A percentile compares a stretch with the other conserved stretches of the same genome.
These are phyloP conservation scores for Aphelenchoides fujianensis DNA, from an alignment of 1,140 invertebrate genomes.

Conservation along the genomic window DNA sequence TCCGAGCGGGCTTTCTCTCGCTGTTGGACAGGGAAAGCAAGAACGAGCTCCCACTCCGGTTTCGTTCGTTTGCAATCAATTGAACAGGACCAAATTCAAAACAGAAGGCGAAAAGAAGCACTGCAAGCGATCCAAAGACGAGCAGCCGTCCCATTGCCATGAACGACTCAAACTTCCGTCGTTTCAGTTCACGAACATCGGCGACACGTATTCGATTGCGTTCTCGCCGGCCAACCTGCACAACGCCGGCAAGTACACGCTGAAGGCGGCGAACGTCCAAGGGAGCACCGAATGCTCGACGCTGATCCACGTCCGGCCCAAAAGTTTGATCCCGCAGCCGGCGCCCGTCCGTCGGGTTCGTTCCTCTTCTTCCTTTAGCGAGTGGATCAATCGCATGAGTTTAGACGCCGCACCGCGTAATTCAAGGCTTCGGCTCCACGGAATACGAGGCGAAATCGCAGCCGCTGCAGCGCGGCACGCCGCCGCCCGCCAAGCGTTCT, in stretches of 20 bases:
- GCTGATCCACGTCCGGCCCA: conserved; percentile 54
- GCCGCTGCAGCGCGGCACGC: conserved; percentile 37
- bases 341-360: background rate
- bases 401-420: conserved; percentile 18
- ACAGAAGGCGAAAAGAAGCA: no score
- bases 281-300: conserved; percentile 64
- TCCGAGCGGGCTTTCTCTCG: no score
- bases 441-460: conserved; percentile 23
- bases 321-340: conserved; percentile 56
- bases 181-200: conserved; percentile 63
- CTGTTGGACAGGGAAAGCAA: no score
- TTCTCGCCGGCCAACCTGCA: conserved; percentile 51
- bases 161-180: no score
- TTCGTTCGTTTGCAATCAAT: no score
- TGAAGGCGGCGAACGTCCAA: conserved; percentile 64
- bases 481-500: conserved; percentile 45
- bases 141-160: no score
- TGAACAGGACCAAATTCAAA: no score
- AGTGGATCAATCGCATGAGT: no score
- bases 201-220: conserved; percentile 62
- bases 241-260: no score
- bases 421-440: conserved; percentile 24
- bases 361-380: no score
- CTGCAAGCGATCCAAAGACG: no score
- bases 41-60: no score